phyloP scores from a whole-genome alignment of 1,140 invertebrate genomes.

The Trichogramma pretiosum region DNA sequence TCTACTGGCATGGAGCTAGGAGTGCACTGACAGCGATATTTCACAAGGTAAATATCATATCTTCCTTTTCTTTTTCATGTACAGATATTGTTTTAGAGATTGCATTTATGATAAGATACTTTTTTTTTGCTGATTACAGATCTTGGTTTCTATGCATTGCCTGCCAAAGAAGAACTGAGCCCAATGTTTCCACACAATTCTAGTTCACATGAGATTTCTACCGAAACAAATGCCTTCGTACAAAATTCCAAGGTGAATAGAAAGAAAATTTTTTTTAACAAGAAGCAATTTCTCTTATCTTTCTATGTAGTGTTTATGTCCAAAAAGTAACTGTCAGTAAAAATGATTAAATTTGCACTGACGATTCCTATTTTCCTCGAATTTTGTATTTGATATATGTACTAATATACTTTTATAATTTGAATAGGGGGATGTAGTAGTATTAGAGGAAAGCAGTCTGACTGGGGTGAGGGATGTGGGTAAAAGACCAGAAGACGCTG shows the following conservation, averaged over 20 bases:
- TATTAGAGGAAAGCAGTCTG: constrained; percentile 48
- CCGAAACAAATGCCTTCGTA: constrained; percentile 54
- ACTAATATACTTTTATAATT: too few relatives aligned
- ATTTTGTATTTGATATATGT: too few relatives aligned
- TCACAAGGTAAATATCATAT: constrained; percentile 32
- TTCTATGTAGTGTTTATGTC: background rate
- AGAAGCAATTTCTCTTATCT: background rate
- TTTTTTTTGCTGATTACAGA: constrained; percentile 26
- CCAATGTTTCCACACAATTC: constrained; percentile 55
- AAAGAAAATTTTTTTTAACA: background rate
- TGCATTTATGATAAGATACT: background rate
- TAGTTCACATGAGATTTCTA: constrained; percentile 55
- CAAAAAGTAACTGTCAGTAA: background rate
- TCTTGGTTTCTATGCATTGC: constrained; percentile 54
- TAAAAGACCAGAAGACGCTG: constrained; percentile 42
- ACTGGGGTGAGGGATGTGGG: constrained; percentile 44
- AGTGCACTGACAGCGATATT: constrained; percentile 46
- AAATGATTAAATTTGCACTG: background rate
- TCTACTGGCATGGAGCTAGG: constrained; percentile 48
- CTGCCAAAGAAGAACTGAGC: constrained; percentile 55
- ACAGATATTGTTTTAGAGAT: background rate
- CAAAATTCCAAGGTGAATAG: constrained; percentile 48
- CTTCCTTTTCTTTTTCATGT: constrained; percentile 6
- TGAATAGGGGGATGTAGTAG: constrained; percentile 48
- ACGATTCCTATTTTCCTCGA: too few relatives aligned